Evolutionary conservation across 2,113 vertebrate genomes (phyloP), one percentile per base, ranked within the genome.

Genomic region (Onychostoma macrolepis): DNA sequence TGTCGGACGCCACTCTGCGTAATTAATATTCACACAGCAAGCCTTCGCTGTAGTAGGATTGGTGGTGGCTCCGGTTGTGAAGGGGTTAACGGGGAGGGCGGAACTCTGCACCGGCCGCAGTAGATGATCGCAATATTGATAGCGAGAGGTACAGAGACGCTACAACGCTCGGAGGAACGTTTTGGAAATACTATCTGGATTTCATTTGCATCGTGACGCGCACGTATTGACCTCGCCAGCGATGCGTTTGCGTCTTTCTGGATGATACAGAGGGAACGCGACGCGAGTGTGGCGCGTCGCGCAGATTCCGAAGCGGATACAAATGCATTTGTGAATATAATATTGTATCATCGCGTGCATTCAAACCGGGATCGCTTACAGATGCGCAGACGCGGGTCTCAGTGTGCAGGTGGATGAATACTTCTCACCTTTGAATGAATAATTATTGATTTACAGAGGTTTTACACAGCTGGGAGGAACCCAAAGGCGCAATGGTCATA

Each of bases 41-140:
- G 26, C 83, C 76, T 75, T 53, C 56, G 69, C 79, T 12, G 11
- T 71, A 82, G 72, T 85, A 65, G 26, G 28, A 74, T 83, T 21
- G 24, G 19, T 21, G 24, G 19, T 6, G 28, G 21, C 53, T 78
- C 43, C 85, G 17, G 87, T 12, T 71, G 38, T 38, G 30, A 50
- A 82, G 85, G 92, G 80, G 92, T 93, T 94, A 94, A 93, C 88
- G 61, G 26, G 43, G 21, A 63, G 86, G 87, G 89, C 83, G 76
- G 80, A 33, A 78, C 83, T 74, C 50, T 50, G 83, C 56, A 53
- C 91, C 69, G 88, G 28, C 89, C 71, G 88, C 90, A 78, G 79
- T 63, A 33, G 76, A n/a, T 85, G 41, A 90, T 83, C 41, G 88
- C 88, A 90, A 83, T 89, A 88, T 90, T 89, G 85, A 69, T 43